phyloP scores from a whole-genome alignment of 1,140 invertebrate genomes.

The Tetranychus urticae region DNA sequence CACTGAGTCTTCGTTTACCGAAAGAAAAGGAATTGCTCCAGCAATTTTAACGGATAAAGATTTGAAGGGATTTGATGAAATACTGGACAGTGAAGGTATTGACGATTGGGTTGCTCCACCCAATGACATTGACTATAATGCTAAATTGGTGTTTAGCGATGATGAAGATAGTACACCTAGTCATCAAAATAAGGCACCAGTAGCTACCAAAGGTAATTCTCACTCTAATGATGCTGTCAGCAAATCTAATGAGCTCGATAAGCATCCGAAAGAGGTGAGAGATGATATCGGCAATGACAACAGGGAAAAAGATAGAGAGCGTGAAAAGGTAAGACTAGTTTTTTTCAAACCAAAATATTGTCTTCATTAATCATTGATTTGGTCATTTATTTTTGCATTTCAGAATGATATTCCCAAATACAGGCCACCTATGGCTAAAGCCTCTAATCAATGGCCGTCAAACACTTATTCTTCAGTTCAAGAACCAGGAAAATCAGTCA shows the following conservation, averaged over 20 bases:
- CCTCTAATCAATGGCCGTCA: neutral
- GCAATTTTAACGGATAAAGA: conserved; percentile 75
- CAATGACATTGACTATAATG: conserved; percentile 83
- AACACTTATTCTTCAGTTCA: neutral
- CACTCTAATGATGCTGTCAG: neutral
- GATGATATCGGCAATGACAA: too few relatives aligned
- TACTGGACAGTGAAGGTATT: conserved; percentile 37
- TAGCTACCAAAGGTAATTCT: too few relatives aligned
- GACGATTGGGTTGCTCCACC: conserved; percentile 63
- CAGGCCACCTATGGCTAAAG: neutral
- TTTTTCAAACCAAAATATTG: neutral
- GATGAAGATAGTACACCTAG: conserved; percentile 37
- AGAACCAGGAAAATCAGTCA: neutral
- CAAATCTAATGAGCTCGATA: neutral
- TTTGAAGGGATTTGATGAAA: conserved; percentile 68
- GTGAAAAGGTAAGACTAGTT: too few relatives aligned
- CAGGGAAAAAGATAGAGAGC: too few relatives aligned
- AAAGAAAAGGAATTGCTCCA: conserved; percentile 25
- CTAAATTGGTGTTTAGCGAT: conserved; percentile 78
- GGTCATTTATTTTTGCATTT: neutral
- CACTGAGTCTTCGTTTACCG: too few relatives aligned
- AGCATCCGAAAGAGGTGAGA: neutral
- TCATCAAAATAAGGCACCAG: too few relatives aligned
- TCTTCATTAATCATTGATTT: neutral
- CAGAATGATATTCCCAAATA: neutral